Evolutionary conservation across 2,888 invertebrate genomes (phyloP), one percentile per base, ranked within the genome.

Genomic region (Chrysomela aeneicollis): DNA sequence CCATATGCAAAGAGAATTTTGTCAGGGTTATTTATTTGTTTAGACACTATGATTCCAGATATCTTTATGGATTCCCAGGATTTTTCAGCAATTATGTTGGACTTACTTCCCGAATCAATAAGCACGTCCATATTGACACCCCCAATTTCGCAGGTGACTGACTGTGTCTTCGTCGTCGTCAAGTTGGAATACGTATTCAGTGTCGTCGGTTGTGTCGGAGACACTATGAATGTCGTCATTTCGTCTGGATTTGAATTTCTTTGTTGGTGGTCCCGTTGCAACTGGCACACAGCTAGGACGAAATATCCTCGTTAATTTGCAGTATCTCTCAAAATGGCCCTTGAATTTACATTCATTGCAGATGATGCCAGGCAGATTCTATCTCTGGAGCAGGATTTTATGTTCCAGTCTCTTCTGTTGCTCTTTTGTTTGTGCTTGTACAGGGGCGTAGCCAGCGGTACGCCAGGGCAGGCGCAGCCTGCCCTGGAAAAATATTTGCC

Each of bases 71-170:
- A 10, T 42, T 69, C 30, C 73, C 73, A 76, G 0, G 73, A 67
- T 37, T 52, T 52, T 4, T 67, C 54, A 15, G 59, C 66, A 21
- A 74, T 61, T 9, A 74, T n/a, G n/a, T n/a, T n/a, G n/a, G n/a
- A n/a, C n/a, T n/a, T n/a, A n/a, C n/a, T n/a, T n/a, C n/a, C n/a
- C 42, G 74, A 74, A 54, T 74, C 72, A 15, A 75, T 67, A 5
- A 74, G 21, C 60, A 73, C 59, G 15, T 58, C n/a, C 10, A 30
- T 49, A n/a, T 22, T 17, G 18, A 58, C 58, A 8, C 70, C 71
- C 3, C 74, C 72, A 8, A 75, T 17, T 26, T 35, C 26, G 26
- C 46, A 63, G n/a, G 26, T n/a, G n/a, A n/a, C n/a, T n/a, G 6
- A 63, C 21, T 32, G 72, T 19, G 47, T 54, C 46, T 12, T 64